Conservation (phyloP, 2,888 invertebrate species). For the Drosophila neonasuta region DNA sequence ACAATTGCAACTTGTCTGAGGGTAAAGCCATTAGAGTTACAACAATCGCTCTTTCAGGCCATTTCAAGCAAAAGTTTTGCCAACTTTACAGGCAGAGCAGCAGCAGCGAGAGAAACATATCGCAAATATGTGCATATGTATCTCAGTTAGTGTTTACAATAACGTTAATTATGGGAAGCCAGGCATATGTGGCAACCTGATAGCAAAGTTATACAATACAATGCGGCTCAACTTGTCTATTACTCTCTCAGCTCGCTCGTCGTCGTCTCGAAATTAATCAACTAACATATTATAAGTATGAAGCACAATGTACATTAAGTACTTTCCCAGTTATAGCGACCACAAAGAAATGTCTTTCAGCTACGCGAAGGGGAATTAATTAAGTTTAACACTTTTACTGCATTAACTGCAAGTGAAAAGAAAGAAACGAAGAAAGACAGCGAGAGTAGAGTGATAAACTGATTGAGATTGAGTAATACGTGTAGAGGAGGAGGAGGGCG, state of each 20-base stretch:
- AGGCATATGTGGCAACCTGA: conserved; percentile 51
- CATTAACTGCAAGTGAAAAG: conserved; percentile 46
- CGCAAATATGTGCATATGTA: conserved; percentile 25
- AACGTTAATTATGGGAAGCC: conserved; percentile 69
- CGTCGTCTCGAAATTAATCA: conserved; percentile 33
- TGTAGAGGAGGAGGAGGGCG: not conserved
- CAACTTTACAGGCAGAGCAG: conserved; percentile 34
- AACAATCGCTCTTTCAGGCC: not conserved
- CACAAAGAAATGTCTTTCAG: conserved; percentile 24
- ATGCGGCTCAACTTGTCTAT: conserved; percentile 29
- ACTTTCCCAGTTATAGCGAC: conserved; percentile 27
- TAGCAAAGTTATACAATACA: conserved; percentile 57
- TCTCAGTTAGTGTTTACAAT: conserved; percentile 52
- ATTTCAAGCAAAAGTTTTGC: conserved; percentile 44
- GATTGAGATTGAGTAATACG: conserved; percentile 1
- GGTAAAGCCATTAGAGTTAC: not conserved
- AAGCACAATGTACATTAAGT: conserved; percentile 36
- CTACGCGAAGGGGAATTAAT: conserved; percentile 44
- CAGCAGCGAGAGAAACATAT: conserved; percentile 17
- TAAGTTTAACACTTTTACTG: conserved; percentile 67
- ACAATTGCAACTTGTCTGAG: conserved; percentile 25
- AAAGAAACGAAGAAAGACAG: not conserved
- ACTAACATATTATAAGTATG: conserved; percentile 24
- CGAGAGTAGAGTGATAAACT: conserved; percentile 5
- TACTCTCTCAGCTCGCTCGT: conserved; percentile 4